Evolutionary conservation across 2,888 invertebrate genomes (phyloP).

Genomic region (Zeuzera pyrina): DNA sequence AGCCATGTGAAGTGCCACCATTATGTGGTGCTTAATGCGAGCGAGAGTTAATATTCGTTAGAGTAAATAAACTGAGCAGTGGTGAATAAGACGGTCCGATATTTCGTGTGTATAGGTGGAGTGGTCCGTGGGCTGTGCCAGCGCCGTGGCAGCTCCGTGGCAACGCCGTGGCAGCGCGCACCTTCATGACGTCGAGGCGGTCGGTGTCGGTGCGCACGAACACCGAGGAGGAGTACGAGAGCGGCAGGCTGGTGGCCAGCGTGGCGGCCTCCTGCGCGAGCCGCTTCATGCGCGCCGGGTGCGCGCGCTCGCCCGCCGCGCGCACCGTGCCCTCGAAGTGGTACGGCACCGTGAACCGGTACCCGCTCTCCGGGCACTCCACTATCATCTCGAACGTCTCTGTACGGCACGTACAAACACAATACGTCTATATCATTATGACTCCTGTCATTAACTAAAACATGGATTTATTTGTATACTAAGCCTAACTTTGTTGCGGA

Average conservation of each 20-base stretch:
- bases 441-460: too few species aligned
- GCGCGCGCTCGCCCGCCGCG: slow-evolving; percentile 88
- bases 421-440: not conserved
- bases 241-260: slow-evolving; percentile 90
- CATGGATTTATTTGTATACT: too few species aligned
- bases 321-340: slow-evolving; percentile 92
- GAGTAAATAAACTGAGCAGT: too few species aligned
- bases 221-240: slow-evolving; percentile 94
- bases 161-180: too few species aligned
- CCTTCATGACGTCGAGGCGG: slow-evolving; percentile 96
- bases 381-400: slow-evolving; percentile 94
- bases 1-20: too few species aligned
- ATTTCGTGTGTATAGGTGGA: too few species aligned
- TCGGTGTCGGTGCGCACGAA: slow-evolving; percentile 97
- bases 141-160: too few species aligned
- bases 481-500: too few species aligned
- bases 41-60: too few species aligned
- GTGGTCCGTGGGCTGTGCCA: too few species aligned
- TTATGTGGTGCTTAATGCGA: too few species aligned
- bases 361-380: slow-evolving; percentile 81
- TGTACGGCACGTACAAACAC: slow-evolving; percentile 32
- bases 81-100: too few species aligned
- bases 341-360: slow-evolving; percentile 89
- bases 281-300: slow-evolving; percentile 90
- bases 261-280: slow-evolving; percentile 97